Percentiles rank a stretch among this genome's conserved stretches.
Evolutionary conservation across 2,797 vertebrate species (phyloP).

Genomic region (Micropoecilia bifurca): DNA sequence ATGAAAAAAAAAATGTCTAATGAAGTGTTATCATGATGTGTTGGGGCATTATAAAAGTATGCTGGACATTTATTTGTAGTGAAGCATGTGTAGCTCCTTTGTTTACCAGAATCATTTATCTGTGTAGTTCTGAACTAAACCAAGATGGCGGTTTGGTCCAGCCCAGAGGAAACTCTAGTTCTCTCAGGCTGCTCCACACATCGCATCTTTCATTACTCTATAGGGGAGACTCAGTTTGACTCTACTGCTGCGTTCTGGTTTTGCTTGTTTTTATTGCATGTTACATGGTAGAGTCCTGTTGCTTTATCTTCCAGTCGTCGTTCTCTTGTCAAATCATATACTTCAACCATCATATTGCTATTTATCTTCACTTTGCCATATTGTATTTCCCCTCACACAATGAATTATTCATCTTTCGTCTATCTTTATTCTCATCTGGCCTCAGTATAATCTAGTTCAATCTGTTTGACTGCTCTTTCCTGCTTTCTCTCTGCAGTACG

Average conservation of each 20-base stretch:
- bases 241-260: neutral
- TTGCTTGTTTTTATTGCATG: neutral
- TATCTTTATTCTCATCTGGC: slow-evolving; percentile 1
- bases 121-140: neutral
- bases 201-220: neutral
- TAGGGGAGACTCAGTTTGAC: neutral
- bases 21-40: neutral
- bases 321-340: neutral
- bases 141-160: too few relatives aligned
- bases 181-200: neutral
- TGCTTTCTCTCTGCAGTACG: neutral
- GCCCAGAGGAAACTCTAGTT: neutral
- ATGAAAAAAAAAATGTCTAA: neutral
- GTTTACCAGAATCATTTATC: neutral
- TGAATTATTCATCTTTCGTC: slow-evolving; percentile 28
- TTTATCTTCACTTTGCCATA: neutral
- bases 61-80: neutral
- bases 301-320: neutral
- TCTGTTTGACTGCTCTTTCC: neutral
- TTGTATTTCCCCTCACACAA: slow-evolving; percentile 15
- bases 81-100: neutral
- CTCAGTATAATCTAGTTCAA: neutral
- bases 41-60: neutral
- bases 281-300: neutral
- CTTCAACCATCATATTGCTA: neutral